Evolutionary conservation across 2,888 invertebrate genomes (phyloP).

Genomic region (Pristionchus japonicus): DNA sequence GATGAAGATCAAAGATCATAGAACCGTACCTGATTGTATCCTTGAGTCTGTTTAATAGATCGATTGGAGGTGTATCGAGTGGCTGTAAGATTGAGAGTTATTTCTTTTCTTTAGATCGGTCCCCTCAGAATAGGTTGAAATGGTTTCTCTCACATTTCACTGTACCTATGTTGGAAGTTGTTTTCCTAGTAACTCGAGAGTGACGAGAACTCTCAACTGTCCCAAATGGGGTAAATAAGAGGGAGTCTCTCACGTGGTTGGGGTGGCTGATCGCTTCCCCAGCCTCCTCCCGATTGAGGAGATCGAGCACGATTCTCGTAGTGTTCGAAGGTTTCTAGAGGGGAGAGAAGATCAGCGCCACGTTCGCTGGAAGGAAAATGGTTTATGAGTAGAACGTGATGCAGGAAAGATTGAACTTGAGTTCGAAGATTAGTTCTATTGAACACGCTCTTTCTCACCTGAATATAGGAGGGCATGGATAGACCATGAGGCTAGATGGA

Average conservation of each 20-base stretch:
- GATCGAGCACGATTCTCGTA: conserved; percentile 38
- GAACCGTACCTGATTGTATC: neutral
- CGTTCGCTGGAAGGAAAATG: conserved; percentile 3
- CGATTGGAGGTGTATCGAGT: conserved; percentile 24
- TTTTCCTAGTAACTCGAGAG: neutral
- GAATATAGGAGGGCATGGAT: conserved; percentile 33
- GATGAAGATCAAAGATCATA: no score
- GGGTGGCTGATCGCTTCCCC: neutral
- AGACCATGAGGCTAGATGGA: neutral
- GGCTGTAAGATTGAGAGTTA: neutral
- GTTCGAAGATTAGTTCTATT: no score
- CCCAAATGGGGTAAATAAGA: neutral
- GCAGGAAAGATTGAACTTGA: neutral
- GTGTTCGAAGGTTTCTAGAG: conserved; percentile 45
- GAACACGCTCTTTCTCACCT: neutral
- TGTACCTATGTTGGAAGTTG: no score
- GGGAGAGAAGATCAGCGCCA: conserved; percentile 7
- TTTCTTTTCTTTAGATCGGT: no score
- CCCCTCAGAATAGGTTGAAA: no score
- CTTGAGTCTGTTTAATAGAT: neutral
- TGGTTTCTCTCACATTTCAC: no score
- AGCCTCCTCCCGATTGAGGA: neutral
- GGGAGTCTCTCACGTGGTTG: neutral
- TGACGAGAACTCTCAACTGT: neutral
- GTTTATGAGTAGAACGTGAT: neutral